phyloP scores from a whole-genome alignment of 2,888 invertebrate genomes.

The Caenorhabditis becei region DNA sequence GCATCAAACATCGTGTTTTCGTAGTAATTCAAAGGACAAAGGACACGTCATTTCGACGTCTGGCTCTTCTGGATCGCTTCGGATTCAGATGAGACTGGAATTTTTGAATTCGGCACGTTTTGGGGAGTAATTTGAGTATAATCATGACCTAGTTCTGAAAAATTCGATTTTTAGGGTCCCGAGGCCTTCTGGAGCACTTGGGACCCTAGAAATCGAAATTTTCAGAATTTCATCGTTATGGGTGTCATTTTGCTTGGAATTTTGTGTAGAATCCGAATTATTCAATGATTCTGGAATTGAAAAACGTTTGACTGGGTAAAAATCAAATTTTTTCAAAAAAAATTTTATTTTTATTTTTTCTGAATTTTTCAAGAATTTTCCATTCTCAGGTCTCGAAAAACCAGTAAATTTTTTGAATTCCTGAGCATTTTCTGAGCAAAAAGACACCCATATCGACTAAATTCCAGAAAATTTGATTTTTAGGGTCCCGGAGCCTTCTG shows the following conservation, averaged over 20 bases:
- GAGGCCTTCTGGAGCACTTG: not conserved
- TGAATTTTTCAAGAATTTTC: no score
- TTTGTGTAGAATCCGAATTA: no score
- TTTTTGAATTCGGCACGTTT: not conserved
- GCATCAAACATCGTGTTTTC: conserved; percentile 41
- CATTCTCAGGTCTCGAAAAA: conserved; percentile 75
- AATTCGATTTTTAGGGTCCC: not conserved
- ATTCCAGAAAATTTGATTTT: not conserved
- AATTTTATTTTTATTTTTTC: no score
- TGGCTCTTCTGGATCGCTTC: not conserved
- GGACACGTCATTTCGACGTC: conserved; percentile 7
- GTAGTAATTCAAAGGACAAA: conserved; percentile 23
- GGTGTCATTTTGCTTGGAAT: no score
- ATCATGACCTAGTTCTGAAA: not conserved
- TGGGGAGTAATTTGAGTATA: not conserved
- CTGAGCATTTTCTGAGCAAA: not conserved
- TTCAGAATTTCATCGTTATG: not conserved
- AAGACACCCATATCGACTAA: not conserved
- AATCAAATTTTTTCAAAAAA: no score
- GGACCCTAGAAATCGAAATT: not conserved
- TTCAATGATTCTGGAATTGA: no score
- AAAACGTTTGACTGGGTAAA: not conserved
- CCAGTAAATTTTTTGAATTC: not conserved
- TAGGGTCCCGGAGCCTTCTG: not conserved
- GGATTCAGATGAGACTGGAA: not conserved